A percentile compares a stretch with the other conserved stretches of the same genome.
Conservation (phyloP, 2,797 vertebrate species). For the Acanthopagrus latus region DNA sequence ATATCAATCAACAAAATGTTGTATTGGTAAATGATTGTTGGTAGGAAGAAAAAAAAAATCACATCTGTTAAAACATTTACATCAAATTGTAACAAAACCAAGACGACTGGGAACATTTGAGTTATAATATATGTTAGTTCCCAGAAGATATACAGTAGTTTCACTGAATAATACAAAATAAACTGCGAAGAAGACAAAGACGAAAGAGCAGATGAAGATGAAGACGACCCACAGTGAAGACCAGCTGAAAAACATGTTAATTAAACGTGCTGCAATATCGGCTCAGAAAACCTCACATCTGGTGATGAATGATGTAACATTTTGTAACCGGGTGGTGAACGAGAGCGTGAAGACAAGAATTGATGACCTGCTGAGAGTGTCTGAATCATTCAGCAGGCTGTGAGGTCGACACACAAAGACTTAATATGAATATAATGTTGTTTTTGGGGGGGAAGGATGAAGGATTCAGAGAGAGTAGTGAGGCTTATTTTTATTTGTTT, state of each 20-base stretch:
- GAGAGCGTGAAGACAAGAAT: not conserved
- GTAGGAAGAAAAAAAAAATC: not conserved
- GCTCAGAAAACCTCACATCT: not conserved
- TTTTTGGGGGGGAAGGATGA: not conserved
- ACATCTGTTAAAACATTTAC: no score
- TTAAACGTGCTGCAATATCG: not conserved
- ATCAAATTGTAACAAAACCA: not conserved
- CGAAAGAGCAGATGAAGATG: not conserved
- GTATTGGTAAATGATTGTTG: not conserved
- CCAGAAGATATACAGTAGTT: not conserved
- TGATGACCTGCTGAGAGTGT: not conserved
- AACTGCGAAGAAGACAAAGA: not conserved
- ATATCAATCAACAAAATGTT: not conserved
- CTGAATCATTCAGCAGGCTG: not conserved
- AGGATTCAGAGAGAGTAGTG: not conserved
- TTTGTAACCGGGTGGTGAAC: slow-evolving; percentile 24
- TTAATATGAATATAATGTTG: not conserved
- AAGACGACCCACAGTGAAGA: not conserved
- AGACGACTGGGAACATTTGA: not conserved
- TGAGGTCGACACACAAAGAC: not conserved
- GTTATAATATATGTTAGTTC: no score
- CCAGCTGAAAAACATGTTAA: not conserved
- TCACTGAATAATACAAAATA: not conserved
- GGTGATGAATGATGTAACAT: slow-evolving; percentile 28
- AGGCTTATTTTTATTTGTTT: not conserved